Percentiles rank a stretch among this genome's conserved stretches.
Conservation (phyloP, 2,888 invertebrate genomes). For the Epinotia demarniana region DNA sequence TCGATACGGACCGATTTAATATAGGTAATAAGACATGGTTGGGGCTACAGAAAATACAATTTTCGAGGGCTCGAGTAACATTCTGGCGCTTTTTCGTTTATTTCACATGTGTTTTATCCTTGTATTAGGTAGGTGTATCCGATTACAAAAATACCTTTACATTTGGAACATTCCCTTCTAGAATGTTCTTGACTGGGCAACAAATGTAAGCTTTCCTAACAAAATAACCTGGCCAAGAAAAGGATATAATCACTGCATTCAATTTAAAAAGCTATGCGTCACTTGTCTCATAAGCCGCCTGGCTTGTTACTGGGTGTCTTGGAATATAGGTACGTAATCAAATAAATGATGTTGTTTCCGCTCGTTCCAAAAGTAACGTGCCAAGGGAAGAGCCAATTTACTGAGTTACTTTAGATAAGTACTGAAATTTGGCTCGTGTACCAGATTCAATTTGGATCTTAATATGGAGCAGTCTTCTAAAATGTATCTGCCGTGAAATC, state of each 20-base stretch:
- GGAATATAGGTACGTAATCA: not conserved
- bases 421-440: slow-evolving; percentile 9
- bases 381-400: slow-evolving; percentile 1
- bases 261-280: not conserved
- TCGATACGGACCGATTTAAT: slow-evolving; percentile 37
- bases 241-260: not conserved
- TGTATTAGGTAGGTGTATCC: not conserved
- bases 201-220: not conserved
- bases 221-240: not conserved
- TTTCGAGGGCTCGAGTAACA: slow-evolving; percentile 5
- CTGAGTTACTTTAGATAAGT: not conserved
- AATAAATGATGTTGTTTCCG: not conserved
- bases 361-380: not conserved
- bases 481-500: not conserved
- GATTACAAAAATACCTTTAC: not conserved
- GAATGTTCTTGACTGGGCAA: not conserved
- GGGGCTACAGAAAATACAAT: slow-evolving; percentile 38
- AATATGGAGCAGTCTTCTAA: not conserved
- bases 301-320: not conserved
- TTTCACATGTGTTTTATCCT: not conserved
- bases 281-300: not conserved
- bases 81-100: slow-evolving; percentile 19
- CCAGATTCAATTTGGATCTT: not conserved
- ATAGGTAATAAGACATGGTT: slow-evolving; percentile 34
- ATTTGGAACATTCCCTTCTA: not conserved